Conservation (phyloP, 1,140 invertebrate genomes). For the Ephestia elutella region DNA sequence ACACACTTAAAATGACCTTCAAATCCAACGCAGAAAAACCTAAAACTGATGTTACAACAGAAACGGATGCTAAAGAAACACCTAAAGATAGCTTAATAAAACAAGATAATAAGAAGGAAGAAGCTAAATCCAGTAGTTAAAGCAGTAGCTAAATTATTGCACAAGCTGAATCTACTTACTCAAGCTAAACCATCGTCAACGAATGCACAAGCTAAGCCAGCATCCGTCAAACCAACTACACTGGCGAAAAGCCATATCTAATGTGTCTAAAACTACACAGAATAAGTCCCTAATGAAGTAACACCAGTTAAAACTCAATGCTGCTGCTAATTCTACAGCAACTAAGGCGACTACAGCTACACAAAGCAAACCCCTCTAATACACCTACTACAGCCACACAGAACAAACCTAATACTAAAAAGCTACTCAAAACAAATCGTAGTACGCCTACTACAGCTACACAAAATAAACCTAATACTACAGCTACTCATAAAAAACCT, state of each 20-base stretch:
- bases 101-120: constrained; percentile 2
- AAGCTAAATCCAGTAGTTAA: not conserved
- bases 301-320: not conserved
- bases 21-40: not conserved
- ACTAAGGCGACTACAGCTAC: not conserved
- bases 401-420: not conserved
- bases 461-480: not conserved
- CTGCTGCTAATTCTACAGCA: not conserved
- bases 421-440: not conserved
- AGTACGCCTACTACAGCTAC: no score
- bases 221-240: no score
- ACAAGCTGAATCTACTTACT: no score
- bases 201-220: no score
- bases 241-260: no score
- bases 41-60: constrained; percentile 9
- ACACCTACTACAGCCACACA: not conserved
- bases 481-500: not conserved
- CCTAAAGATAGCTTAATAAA: constrained; percentile 9
- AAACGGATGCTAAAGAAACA: constrained; percentile 13
- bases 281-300: no score
- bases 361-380: not conserved
- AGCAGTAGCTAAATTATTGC: not conserved
- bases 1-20: constrained; percentile 34
- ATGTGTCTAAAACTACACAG: no score
- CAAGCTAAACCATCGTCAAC: no score